Base-by-base conservation (phyloP, 2,797 vertebrate genomes). In the Catostomus latipinnis region DNA sequence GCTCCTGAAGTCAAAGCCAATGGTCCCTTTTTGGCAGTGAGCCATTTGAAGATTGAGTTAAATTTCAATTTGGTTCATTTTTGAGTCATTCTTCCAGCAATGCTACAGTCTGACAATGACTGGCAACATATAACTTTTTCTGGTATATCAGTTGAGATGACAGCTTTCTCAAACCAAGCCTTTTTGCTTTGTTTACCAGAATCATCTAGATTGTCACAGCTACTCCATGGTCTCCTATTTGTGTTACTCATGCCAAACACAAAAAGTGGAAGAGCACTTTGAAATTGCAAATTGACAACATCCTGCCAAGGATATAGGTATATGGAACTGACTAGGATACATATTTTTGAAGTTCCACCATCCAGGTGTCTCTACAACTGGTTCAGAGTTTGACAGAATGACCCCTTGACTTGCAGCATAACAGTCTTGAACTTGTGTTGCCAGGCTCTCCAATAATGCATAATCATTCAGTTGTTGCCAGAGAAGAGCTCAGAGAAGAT, bases 391-490 rank as follows among this genome's bases (percentile, higher is more conserved):
- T 9, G 76, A 72, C 52, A 87, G 72, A 9, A 85, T 68, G 56
- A 85, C 71, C 1, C 61, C 74, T 74, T 91, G 88, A 71, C 5
- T 56, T 77, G 63, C 54, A 68, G 86, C 79, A 67, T 82, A 82
- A 13, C 8, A 16, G 68, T 88, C 86, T 50, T 88, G 88, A 81
- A 78, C 80, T 86, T 91, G 88, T 84, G 84, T 56, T 62, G 89
- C 83, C 78, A 92, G 76, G n/a, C 90, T 88, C 86, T 95, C 93
- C 58, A 88, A 84, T 16, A 92, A 90, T 50, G 89, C 89, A 87
- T 93, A 93, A 77, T 94, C 92, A 88, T 95, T 94, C n/a, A 94
- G 89, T 84, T 94, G 94, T 82, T 94, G 93, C 94, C 93, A 95
- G 78, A 94, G 85, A 70, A 94, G 89, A 80, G 89, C 92, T 86